Percentiles rank a stretch among this genome's conserved stretches.
These are phyloP conservation scores for Drosophila littoralis DNA, from an alignment of 1,140 invertebrate species.

Conservation along the genomic window DNA sequence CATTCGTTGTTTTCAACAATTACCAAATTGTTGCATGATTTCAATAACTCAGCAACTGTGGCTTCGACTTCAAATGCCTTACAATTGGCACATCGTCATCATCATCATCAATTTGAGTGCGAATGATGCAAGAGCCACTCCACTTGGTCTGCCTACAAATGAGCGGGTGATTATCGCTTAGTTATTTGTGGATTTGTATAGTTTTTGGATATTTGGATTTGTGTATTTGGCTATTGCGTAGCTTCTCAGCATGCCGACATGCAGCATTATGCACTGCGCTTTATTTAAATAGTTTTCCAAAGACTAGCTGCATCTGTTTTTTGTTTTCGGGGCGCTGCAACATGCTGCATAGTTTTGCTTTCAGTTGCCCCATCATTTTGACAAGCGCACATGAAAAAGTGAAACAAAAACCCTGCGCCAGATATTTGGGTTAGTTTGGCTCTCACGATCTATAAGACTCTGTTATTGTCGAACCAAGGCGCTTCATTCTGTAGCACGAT, in stretches of 20 bases:
- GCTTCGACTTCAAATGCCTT: slow-evolving; percentile 36
- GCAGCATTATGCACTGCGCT: slow-evolving; percentile 47
- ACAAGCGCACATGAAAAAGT: slow-evolving; percentile 55
- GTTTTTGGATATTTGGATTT: slow-evolving; percentile 28
- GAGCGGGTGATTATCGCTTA: slow-evolving; percentile 66
- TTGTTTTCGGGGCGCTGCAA: slow-evolving; percentile 37
- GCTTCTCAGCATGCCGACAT: slow-evolving; percentile 63
- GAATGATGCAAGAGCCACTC: slow-evolving; percentile 68
- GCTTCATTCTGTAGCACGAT: slow-evolving; percentile 51
- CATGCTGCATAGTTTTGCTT: slow-evolving; percentile 52
- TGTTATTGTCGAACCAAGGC: slow-evolving; percentile 36
- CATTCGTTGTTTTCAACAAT: slow-evolving; percentile 57
- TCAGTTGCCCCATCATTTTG: slow-evolving; percentile 55
- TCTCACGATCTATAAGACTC: slow-evolving; percentile 62
- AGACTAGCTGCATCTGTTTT: slow-evolving; percentile 46
- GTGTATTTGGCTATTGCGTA: slow-evolving; percentile 50
- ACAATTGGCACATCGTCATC: slow-evolving; percentile 68
- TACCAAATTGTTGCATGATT: slow-evolving; percentile 61
- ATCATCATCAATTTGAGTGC: slow-evolving; percentile 70
- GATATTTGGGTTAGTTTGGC: slow-evolving; percentile 65
- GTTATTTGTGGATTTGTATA: slow-evolving; percentile 27
- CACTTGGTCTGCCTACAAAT: slow-evolving; percentile 73
- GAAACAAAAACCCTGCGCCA: slow-evolving; percentile 21
- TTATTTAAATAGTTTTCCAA: slow-evolving; percentile 65
- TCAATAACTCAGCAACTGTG: slow-evolving; percentile 51